These are phyloP conservation scores for Gymnocypris eckloni DNA, from an alignment of 2,797 vertebrate species.

Conservation along the genomic window DNA sequence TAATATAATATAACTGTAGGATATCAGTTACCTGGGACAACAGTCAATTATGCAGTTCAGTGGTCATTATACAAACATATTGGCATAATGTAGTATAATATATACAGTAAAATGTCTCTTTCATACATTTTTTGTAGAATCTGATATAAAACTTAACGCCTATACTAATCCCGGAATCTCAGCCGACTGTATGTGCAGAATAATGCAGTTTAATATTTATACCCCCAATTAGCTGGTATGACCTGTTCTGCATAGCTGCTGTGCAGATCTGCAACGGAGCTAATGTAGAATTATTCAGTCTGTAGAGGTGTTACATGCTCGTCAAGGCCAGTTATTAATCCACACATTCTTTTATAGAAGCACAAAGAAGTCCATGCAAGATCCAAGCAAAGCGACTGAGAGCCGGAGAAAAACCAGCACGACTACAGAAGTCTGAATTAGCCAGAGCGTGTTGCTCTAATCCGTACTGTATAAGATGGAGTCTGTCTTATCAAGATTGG, in stretches of 20 bases:
- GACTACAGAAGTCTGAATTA: conserved; percentile 68
- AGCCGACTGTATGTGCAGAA: not conserved
- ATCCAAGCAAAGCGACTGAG: conserved; percentile 47
- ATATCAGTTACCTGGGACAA: not conserved
- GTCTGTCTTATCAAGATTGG: conserved; percentile 51
- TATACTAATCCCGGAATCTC: not conserved
- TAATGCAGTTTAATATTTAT: conserved; percentile 59
- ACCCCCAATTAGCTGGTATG: conserved; percentile 52
- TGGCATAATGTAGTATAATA: not conserved
- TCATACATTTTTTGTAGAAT: not conserved
- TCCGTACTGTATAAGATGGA: conserved; percentile 74
- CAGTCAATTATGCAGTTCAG: not conserved
- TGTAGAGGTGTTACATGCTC: conserved; percentile 44
- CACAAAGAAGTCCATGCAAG: conserved; percentile 24
- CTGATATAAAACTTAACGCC: not conserved
- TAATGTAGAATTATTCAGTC: conserved; percentile 60
- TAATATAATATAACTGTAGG: not conserved
- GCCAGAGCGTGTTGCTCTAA: conserved; percentile 70
- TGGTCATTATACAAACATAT: not conserved
- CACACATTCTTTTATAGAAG: conserved; percentile 24
- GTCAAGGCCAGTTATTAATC: conserved; percentile 53
- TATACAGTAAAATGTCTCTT: not conserved
- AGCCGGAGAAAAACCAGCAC: conserved; percentile 72
- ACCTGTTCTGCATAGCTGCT: conserved; percentile 37
- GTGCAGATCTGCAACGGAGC: conserved; percentile 49